These are phyloP conservation scores for Addax nasomaculatus DNA, from an alignment of 2,113 vertebrate genomes.

Conservation along the genomic window DNA sequence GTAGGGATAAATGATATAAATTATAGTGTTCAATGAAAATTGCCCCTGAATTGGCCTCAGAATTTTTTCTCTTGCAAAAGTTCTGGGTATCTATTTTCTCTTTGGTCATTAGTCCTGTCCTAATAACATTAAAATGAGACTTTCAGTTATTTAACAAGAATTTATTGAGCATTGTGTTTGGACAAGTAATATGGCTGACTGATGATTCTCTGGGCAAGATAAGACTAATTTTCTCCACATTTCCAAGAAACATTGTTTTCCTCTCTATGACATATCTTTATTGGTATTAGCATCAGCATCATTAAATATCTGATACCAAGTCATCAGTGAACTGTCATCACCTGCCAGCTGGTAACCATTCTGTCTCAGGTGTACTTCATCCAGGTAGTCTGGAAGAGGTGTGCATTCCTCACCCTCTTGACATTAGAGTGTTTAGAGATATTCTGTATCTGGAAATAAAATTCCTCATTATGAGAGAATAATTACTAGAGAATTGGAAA, in stretches of 20 bases:
- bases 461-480: background rate
- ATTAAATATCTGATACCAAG: background rate
- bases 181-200: background rate
- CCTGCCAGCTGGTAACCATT: background rate
- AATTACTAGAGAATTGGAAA: background rate
- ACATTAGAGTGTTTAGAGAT: background rate
- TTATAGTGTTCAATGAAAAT: slow-evolving; percentile 21
- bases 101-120: background rate
- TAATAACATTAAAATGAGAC: background rate
- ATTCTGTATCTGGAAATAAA: background rate
- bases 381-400: background rate
- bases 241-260: background rate
- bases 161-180: background rate
- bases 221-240: background rate
- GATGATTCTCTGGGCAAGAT: background rate
- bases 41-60: background rate
- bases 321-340: background rate
- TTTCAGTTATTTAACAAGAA: background rate
- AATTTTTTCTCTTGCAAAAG: slow-evolving; percentile 1
- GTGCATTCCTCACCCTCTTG: background rate
- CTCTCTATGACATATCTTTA: background rate
- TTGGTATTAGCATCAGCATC: background rate
- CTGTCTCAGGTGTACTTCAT: background rate
- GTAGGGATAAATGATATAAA: background rate
- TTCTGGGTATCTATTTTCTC: background rate